Base-by-base conservation (phyloP, 2,888 invertebrate species). In the Drosophila mayaguana region DNA sequence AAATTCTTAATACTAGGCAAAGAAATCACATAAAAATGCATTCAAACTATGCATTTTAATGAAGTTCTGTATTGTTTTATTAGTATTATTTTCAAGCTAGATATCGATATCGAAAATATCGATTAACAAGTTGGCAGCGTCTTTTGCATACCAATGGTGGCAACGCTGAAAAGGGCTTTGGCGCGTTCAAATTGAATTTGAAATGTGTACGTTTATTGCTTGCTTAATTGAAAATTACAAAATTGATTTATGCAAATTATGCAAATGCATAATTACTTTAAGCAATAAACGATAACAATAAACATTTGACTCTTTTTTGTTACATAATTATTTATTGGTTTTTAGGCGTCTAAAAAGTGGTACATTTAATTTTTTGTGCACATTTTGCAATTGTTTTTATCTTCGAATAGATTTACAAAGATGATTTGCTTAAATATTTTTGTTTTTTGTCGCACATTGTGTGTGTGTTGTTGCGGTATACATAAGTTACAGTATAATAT, bases 401-500 rank as follows among this genome's bases (percentile, higher is more conserved):
- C 75, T 65, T 79, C 76, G 64, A 78, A 73, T 75, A 53, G 66
- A 81, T 68, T 74, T 63, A 64, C 71, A 85, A 83, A 79, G 70
- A 77, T 61, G 46, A 46, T 67, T 66, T 66, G 45, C 40, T 48
- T 40, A 54, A n/a, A 54, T 54, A 40, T 63, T 40, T 32, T 25
- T 42, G 9, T 11, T 20, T 4, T 3, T 3, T 16, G 53, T 69
- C 53, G 69, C 68, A 73, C 72, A 67, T 56, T 70, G 72, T 68
- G 69, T 72, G 34, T 51, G 61, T 70, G 51, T 63, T 48, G 60
- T 66, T 55, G 70, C 78, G 81, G 83, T 90, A 83, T 90, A 89
- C 89, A 90, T 87, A 81, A 81, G 88, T 89, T 89, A 83, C 74
- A 75, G 74, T 88, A 76, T 72, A 80, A 87, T 86, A 89, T 81